Conservation (phyloP, 2,113 vertebrate species). For the Campylomormyrus numenius region DNA sequence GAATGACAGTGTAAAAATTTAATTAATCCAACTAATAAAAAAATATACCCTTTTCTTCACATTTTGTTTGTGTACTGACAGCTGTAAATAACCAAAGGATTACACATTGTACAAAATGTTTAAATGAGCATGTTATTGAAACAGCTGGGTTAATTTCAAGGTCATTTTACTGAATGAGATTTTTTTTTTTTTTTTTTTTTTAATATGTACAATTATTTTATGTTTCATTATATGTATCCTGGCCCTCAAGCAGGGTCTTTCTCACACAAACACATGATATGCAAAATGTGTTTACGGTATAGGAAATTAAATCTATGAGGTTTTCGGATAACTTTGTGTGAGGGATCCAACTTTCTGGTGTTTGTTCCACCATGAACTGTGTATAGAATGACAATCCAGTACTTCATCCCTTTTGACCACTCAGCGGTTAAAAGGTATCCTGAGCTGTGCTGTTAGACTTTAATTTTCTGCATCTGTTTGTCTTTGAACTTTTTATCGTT, state of each 20-base stretch:
- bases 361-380: background rate
- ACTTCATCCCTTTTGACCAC: background rate
- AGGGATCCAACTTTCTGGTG: background rate
- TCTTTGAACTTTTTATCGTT: background rate
- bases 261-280: background rate
- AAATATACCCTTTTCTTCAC: constrained; percentile 27
- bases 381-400: background rate
- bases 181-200: background rate
- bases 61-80: constrained; percentile 31
- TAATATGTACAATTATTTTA: background rate
- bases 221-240: background rate
- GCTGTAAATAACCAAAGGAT: constrained; percentile 38
- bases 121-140: background rate
- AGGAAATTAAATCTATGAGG: background rate
- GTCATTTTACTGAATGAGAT: background rate
- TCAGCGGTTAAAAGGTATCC: background rate
- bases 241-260: background rate
- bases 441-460: background rate
- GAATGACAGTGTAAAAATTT: constrained; percentile 6
- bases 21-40: constrained; percentile 40
- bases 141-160: background rate
- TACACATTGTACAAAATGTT: constrained; percentile 4
- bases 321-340: background rate
- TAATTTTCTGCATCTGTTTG: background rate
- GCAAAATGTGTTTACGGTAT: background rate